Evolutionary conservation across 2,113 vertebrate species (phyloP).

Genomic region (Calyptomena viridis): DNA sequence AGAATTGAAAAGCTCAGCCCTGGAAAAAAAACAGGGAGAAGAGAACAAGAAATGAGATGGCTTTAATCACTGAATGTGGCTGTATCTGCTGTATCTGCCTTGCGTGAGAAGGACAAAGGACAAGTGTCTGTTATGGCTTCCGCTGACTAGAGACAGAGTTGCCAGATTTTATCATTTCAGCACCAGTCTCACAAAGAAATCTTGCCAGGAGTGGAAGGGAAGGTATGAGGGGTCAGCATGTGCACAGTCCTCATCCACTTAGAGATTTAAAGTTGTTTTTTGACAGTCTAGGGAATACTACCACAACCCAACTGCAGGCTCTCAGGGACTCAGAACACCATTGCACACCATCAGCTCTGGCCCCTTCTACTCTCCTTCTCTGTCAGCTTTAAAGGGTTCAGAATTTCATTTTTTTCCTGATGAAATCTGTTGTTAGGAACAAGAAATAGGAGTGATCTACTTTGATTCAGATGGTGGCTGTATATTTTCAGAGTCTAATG

Average conservation of each 20-base stretch:
- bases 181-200: background rate
- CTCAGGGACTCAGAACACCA: background rate
- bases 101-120: background rate
- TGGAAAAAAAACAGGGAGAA: background rate
- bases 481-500: slow-evolving; percentile 43
- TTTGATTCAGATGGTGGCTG: background rate
- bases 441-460: background rate
- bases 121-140: background rate
- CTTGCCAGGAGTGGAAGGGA: background rate
- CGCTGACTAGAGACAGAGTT: background rate
- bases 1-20: background rate
- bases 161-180: background rate
- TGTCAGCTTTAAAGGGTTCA: background rate
- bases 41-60: background rate
- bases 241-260: background rate
- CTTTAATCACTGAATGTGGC: background rate
- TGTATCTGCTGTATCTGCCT: background rate
- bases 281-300: background rate
- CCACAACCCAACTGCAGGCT: background rate
- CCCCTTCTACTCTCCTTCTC: background rate
- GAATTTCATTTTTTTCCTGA: background rate
- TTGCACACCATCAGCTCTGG: background rate
- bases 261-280: background rate
- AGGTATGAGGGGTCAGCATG: rapidly evolving
- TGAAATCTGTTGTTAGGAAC: background rate